Percentiles rank a stretch among this genome's conserved stretches.
These are phyloP conservation scores for Phlogophora meticulosa DNA, from an alignment of 2,888 invertebrate genomes.

Conservation along the genomic window DNA sequence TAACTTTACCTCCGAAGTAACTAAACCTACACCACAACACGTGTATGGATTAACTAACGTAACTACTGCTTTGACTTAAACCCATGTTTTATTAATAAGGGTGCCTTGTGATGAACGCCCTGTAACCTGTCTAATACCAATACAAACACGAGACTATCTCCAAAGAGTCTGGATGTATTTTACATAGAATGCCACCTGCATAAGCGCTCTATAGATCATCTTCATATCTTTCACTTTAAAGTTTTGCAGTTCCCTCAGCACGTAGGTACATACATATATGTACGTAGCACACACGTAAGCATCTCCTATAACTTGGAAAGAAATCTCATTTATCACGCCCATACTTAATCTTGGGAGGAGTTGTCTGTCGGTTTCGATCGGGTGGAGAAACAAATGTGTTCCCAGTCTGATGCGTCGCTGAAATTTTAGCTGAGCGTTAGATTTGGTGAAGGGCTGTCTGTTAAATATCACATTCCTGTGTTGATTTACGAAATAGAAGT, in stretches of 20 bases:
- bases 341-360: slow-evolving; percentile 74
- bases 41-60: no score
- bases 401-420: slow-evolving; percentile 13
- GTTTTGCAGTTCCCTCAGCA: slow-evolving; percentile 16
- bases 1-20: no score
- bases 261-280: slow-evolving; percentile 4
- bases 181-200: no score
- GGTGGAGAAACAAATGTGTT: slow-evolving; percentile 29
- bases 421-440: slow-evolving; percentile 4
- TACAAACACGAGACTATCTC: no score
- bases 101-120: no score
- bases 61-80: no score
- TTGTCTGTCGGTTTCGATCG: slow-evolving; percentile 63
- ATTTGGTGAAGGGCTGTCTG: not conserved
- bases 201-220: slow-evolving; percentile 2
- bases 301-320: slow-evolving; percentile 54
- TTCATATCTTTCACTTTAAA: slow-evolving; percentile 17
- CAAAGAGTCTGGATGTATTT: no score
- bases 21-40: no score
- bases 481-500: not conserved
- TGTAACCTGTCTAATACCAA: no score
- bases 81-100: no score
- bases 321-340: slow-evolving; percentile 74
- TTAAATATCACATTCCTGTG: not conserved
- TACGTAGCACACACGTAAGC: slow-evolving; percentile 23